These are phyloP conservation scores for Amorpha juglandis DNA, from an alignment of 2,888 invertebrate genomes.

Conservation along the genomic window DNA sequence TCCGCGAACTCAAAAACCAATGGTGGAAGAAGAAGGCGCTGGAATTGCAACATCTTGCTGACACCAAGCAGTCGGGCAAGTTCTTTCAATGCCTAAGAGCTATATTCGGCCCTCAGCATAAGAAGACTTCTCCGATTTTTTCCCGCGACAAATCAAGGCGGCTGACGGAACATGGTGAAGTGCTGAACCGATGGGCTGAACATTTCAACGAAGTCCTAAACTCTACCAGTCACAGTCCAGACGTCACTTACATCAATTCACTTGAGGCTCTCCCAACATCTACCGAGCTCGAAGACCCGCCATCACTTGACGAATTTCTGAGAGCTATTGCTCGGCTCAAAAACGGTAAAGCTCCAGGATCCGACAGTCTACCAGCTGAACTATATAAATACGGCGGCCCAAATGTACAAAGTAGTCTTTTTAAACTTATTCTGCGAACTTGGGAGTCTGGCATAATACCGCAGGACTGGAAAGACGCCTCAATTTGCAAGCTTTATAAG, in stretches of 20 bases:
- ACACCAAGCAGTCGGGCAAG: slow-evolving; percentile 24
- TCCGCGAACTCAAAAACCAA: slow-evolving; percentile 32
- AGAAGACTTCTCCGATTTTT: slow-evolving; percentile 30
- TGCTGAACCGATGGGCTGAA: slow-evolving; percentile 32
- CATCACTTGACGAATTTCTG: slow-evolving; percentile 24
- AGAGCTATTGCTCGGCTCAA: slow-evolving; percentile 15
- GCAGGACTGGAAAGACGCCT: not conserved
- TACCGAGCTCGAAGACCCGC: slow-evolving; percentile 11
- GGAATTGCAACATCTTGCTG: slow-evolving; percentile 32
- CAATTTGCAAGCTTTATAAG: not conserved
- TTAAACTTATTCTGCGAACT: not conserved
- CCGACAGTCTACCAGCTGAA: slow-evolving; percentile 28
- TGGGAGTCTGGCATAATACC: too few relatives aligned
- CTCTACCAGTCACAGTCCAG: slow-evolving; percentile 5
- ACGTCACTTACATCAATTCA: slow-evolving; percentile 12
- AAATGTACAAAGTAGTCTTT: slow-evolving; percentile 12
- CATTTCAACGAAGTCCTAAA: slow-evolving; percentile 32
- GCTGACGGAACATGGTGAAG: slow-evolving; percentile 27
- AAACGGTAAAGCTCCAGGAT: slow-evolving; percentile 23
- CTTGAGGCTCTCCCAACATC: slow-evolving; percentile 1
- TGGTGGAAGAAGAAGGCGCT: slow-evolving; percentile 33
- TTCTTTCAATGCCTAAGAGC: slow-evolving; percentile 31
- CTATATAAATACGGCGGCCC: slow-evolving; percentile 31
- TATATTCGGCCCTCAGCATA: slow-evolving; percentile 30
- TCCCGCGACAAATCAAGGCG: slow-evolving; percentile 23